Evolutionary conservation across 1,140 invertebrate genomes (phyloP), one percentile per base, ranked within the genome.

Genomic region (Paracyclopina nana): DNA sequence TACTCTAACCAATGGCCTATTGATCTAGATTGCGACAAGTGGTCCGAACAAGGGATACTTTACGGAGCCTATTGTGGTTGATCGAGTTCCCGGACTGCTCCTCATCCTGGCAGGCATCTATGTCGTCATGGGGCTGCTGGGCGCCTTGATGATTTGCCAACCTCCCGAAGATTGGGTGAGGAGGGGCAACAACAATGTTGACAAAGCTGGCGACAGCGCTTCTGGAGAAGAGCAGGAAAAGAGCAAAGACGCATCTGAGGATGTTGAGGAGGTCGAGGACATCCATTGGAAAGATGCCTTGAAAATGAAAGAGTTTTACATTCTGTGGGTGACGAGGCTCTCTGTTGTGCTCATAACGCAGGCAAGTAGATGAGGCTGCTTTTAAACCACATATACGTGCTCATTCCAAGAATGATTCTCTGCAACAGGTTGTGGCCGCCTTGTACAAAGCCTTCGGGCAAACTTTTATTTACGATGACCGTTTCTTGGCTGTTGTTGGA

Each of bases 401-500:
- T n/a, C n/a, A n/a, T n/a, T n/a, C n/a, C n/a, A n/a, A n/a, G n/a
- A n/a, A n/a, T n/a, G n/a, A n/a, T n/a, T n/a, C n/a, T n/a, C n/a
- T n/a, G n/a, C n/a, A 14, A 14, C 22, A 49, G 26, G 46, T 49
- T 25, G 45, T 55, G 18, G 20, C 43, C 2, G 50, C n/a, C 24
- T 52, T 46, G 14, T 52, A 52, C 38, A 52, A 52, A 38, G 60
- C 64, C 0, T 68, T 60, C 56, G 65, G 65, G n/a, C 63, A 64
- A 51, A 61, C 59, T 8, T 65, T 64, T 50, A 66, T 68, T 24
- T 50, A 48, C 6, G 60, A 66, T 55, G 67, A 68, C 52, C 56
- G 60, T 12, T 68, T 65, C 54, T 57, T 68, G 28, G 60, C 65
- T 1, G 53, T 62, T 14, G 63, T 68, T 4, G 65, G 65, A 12